Base-by-base conservation (phyloP, 2,797 vertebrate genomes). In the Okamejei kenojei region DNA sequence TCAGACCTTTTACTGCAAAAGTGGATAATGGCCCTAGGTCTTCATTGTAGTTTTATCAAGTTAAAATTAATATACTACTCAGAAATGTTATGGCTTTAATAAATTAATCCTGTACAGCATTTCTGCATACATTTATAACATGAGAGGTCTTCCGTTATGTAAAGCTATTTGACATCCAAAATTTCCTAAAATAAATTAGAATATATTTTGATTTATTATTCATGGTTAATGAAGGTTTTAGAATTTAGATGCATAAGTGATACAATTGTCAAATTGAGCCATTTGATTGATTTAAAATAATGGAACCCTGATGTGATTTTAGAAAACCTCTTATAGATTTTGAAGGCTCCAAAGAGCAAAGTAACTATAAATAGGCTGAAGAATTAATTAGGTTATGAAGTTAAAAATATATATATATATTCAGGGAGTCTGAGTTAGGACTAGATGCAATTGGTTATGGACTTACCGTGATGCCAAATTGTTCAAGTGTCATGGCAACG, bases 381-480 rank as follows among this genome's bases (percentile, higher is more conserved):
- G 23, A 92, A 76, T 92, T 92, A 92, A 76, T 92, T 76, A 74
- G 38, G 71, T 19, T 6, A 76, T 26, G 73, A 90, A 71, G 32
- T 73, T 65, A 38, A 73, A 76, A 71, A 73, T 71, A 68, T 45
- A 90, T 90, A 90, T 90, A 10, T 38, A 90, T 71, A 73, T 68
- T 32, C 54, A 91, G 71, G 4, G 45, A 71, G 71, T 21, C 35
- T 54, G 74, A 5, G 71, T 68, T 74, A 91, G 74, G 74, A 54
- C 38, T 91, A 61, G 68, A 74, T 91, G 10, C 29, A 11, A 92
- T 54, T 91, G 10, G 90, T 92, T n/a, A 77, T 74, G 35, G 93
- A 96, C 98, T 98, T 95, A 99, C 98, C 9, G 96, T 96, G 95
- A 99, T 97, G 94, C 97, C 97, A 95, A 99, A 97, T 96, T 98